Conservation (phyloP, 2,797 vertebrate genomes). For the Acropternis orthonyx region DNA sequence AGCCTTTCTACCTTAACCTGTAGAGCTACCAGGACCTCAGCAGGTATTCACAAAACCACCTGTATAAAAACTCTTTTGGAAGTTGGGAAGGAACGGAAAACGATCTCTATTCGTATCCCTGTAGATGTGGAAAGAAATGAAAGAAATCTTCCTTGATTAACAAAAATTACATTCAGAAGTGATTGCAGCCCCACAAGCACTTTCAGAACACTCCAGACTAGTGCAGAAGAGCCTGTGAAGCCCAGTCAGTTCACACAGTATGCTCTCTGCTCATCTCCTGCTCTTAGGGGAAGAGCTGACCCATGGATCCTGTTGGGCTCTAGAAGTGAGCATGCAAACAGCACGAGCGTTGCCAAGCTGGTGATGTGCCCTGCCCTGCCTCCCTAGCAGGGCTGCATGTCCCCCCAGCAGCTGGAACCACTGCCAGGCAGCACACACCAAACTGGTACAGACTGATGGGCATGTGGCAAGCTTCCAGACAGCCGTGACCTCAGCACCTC, state of each 20-base stretch:
- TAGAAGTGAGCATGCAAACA: slow-evolving; percentile 1
- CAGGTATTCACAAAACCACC: not conserved
- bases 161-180: not conserved
- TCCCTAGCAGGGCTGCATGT: slow-evolving; percentile 27
- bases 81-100: slow-evolving; percentile 57
- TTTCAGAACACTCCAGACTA: not conserved
- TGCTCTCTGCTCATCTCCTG: slow-evolving; percentile 11
- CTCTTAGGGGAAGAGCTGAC: not conserved
- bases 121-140: not conserved
- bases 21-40: not conserved
- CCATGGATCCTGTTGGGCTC: not conserved
- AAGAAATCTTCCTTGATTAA: not conserved
- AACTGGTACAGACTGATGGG: not conserved
- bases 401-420: not conserved
- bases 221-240: not conserved
- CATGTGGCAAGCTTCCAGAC: slow-evolving; percentile 7
- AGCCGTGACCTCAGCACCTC: not conserved
- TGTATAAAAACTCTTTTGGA: slow-evolving; percentile 25
- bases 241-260: not conserved
- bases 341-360: not conserved
- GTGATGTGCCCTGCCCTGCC: not conserved
- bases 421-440: not conserved
- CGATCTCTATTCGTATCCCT: fast-evolving
- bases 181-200: not conserved
- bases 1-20: not conserved